Percentiles rank a stretch among this genome's conserved stretches.
These are phyloP conservation scores for Melangyna quadrimaculata DNA, from an alignment of 2,888 invertebrate genomes.

Conservation along the genomic window DNA sequence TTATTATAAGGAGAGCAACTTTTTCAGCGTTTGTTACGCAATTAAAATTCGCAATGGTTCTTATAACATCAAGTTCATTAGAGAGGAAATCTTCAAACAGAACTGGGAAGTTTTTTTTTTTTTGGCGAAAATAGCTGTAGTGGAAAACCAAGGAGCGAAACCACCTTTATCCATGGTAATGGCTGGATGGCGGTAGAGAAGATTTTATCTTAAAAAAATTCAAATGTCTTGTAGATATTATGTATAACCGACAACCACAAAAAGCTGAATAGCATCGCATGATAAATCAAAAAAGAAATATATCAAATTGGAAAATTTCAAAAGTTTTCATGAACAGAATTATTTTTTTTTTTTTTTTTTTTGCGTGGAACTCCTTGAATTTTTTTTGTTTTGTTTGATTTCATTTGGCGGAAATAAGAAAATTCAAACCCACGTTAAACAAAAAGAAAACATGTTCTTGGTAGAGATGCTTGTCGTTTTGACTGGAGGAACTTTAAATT, in stretches of 20 bases:
- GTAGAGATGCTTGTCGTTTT: not conserved
- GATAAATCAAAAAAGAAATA: not conserved
- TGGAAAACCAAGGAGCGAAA: not conserved
- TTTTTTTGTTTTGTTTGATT: not conserved
- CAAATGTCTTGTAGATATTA: not conserved
- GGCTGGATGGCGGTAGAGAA: not conserved
- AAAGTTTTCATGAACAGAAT: not conserved
- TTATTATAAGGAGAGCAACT: not conserved
- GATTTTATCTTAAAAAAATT: not conserved
- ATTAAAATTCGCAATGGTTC: not conserved
- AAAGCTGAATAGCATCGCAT: not conserved
- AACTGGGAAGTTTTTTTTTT: not conserved
- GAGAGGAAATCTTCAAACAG: not conserved
- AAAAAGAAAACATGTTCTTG: not conserved
- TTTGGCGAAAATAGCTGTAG: not conserved
- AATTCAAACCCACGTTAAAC: not conserved
- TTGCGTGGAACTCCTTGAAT: not conserved
- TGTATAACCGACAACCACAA: not conserved
- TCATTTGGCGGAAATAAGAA: not conserved
- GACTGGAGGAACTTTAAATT: not conserved
- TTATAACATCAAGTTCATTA: not conserved
- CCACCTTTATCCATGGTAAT: not conserved
- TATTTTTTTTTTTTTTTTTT: not conserved
- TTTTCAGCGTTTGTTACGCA: not conserved
- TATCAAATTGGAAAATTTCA: not conserved